Base-by-base conservation (phyloP, 2,113 vertebrate species). In the Platichthys flesus region DNA sequence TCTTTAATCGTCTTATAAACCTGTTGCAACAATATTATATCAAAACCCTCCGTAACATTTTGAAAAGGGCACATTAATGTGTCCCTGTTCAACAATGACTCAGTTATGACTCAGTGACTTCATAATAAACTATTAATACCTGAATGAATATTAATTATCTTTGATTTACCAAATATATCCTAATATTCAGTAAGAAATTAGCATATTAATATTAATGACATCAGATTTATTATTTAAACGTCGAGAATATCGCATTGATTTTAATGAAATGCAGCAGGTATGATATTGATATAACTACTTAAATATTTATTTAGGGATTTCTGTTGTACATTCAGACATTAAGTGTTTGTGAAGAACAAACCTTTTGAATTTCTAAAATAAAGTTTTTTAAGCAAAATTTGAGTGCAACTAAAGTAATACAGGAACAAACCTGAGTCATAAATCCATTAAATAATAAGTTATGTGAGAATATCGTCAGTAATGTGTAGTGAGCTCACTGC, bases 61-160 rank as follows among this genome's bases (percentile, higher is more conserved):
- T 20, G 20, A 65, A 65, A 8, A 57, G 15, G 0, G 14, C 62
- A 14, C 20, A 45, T n/a, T 49, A 49, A 49, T 49, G 45, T 15
- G 5, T 49, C 45, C 12, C 40, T 9, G 1, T 49, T 16, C 13
- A 18, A 15, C 49, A 51, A 51, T n/a, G 15, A 55, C 14, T 52
- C 52, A 31, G 35, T 16, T 16, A 31, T 52, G 21, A 71, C 31
- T 52, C 57, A 26, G 9, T 60, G 14, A 37, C 1, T 15, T 52
- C 5, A 24, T n/a, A 26, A 23, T 57, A 12, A 69, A 65, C 54
- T 69, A 70, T 69, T 9, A 24, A 45, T 28, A 2, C 9, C 18
- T n/a, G 3, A 24, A 54, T 67, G 6, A 45, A 51, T 68, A 79
- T 67, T 21, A 5, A 62, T 28, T 28, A 57, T 37, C 24, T 70